Percentiles rank a stretch among this genome's conserved stretches.
These are phyloP conservation scores for Punctoribates punctum DNA, from an alignment of 2,888 invertebrate species.

Conservation along the genomic window DNA sequence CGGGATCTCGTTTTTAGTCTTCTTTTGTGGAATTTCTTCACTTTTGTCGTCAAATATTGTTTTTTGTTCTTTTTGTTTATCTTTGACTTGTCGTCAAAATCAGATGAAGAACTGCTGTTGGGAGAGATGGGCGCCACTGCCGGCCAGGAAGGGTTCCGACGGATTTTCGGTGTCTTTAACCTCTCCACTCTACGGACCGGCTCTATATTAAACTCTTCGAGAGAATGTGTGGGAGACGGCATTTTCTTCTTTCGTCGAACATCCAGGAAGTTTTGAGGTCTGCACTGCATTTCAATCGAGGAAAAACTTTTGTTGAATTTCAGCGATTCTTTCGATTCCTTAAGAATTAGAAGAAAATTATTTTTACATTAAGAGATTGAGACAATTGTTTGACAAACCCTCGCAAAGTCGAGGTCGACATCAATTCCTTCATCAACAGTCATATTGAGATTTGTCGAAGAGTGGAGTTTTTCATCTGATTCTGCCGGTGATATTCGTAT, in stretches of 20 bases:
- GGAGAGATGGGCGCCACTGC: conserved; percentile 3
- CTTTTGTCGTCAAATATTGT: conserved; percentile 18
- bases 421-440: conserved; percentile 16
- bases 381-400: neutral
- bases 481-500: conserved; percentile 15
- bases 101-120: conserved; percentile 22
- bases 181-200: neutral
- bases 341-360: neutral
- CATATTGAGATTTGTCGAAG: neutral
- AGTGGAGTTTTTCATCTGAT: conserved; percentile 7
- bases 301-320: neutral
- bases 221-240: neutral
- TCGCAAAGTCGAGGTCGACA: conserved; percentile 1
- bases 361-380: neutral
- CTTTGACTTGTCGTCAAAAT: conserved; percentile 2
- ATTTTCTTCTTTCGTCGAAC: neutral
- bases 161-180: conserved; percentile 8
- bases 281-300: neutral
- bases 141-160: conserved; percentile 29
- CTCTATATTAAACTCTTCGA: conserved; percentile 19
- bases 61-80: neutral
- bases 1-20: neutral
- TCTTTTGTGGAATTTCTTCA: conserved; percentile 7
- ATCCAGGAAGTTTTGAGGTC: neutral
- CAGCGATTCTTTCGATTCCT: neutral